Base-by-base conservation (phyloP, 2,797 vertebrate species). In the Pristis pectinata region DNA sequence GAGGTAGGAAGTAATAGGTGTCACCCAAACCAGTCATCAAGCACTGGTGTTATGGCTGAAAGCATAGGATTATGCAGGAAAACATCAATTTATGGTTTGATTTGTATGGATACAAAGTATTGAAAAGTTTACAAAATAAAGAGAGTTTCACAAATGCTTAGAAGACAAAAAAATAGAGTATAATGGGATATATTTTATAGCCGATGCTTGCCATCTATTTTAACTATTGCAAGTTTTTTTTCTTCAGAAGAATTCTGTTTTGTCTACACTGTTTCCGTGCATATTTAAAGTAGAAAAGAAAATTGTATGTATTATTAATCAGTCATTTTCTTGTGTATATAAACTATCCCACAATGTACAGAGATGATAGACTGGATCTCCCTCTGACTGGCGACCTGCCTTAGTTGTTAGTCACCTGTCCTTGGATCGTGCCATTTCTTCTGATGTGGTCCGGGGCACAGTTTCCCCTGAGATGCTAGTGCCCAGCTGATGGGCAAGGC, bases 31-130 rank as follows among this genome's bases (percentile, higher is more conserved):
- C 67, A n/a, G 22, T 41, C n/a, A 91, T 41, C 49, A n/a, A 41
- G 13, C 85, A 11, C 34, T 64, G 5, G 85, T n/a, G 34, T 87
- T 91, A 19, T 67, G n/a, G n/a, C 59, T 89, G 85, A 61, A 89
- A 89, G 56, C 34, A 61, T 9, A 91, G 61, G 87, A 34, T 41
- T 61, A 11, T 64, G 59, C 10, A 67, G 87, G 7, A 91, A 91
- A 67, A 41, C 87, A 91, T 41, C 87, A 67, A 91, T 91, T 91
- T 91, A 91, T 67, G 61, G n/a, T 61, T 91, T 91, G 41, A 10
- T 22, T 67, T 91, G 59, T 37, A 67, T 61, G 34, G 85, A 61
- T 64, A 17, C 15, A 9, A 37, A n/a, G 89, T n/a, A 19, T 89
- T 37, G 34, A 61, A 89, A 89, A 34, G 56, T 89, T 89, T 89